phyloP scores from a whole-genome alignment of 2,113 vertebrate genomes.

The Acanthochromis polyacanthus region DNA sequence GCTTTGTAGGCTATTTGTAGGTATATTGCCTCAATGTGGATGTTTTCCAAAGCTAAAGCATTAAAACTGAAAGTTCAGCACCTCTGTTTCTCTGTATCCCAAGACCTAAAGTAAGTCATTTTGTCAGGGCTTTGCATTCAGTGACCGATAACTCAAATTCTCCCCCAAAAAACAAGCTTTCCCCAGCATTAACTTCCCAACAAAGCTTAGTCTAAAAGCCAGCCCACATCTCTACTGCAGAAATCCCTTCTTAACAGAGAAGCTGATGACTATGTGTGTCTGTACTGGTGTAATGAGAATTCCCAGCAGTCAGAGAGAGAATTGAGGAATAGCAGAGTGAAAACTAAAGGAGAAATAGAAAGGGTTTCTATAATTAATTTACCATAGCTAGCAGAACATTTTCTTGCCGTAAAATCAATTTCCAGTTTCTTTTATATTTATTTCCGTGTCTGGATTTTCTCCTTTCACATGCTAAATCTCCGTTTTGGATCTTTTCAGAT shows the following conservation, averaged over 20 bases:
- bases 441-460: too few species aligned
- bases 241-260: conserved; percentile 30
- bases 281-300: conserved; percentile 28
- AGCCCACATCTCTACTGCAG: not conserved
- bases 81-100: not conserved
- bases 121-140: not conserved
- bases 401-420: not conserved
- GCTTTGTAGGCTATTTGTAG: too few species aligned
- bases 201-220: not conserved
- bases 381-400: conserved; percentile 6
- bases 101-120: not conserved
- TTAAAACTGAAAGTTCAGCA: too few species aligned
- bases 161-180: too few species aligned
- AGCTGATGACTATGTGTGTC: conserved; percentile 27
- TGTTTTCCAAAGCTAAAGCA: too few species aligned
- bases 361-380: conserved; percentile 2
- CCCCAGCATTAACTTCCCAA: not conserved
- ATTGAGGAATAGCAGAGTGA: conserved; percentile 15
- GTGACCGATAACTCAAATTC: not conserved
- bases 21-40: too few species aligned
- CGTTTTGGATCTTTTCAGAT: too few species aligned
- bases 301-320: conserved; percentile 27
- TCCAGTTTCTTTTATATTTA: too few species aligned
- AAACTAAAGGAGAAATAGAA: conserved; percentile 20
- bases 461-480: too few species aligned